phyloP scores from a whole-genome alignment of 2,797 vertebrate species.

The Yasuhikotakia modesta region DNA sequence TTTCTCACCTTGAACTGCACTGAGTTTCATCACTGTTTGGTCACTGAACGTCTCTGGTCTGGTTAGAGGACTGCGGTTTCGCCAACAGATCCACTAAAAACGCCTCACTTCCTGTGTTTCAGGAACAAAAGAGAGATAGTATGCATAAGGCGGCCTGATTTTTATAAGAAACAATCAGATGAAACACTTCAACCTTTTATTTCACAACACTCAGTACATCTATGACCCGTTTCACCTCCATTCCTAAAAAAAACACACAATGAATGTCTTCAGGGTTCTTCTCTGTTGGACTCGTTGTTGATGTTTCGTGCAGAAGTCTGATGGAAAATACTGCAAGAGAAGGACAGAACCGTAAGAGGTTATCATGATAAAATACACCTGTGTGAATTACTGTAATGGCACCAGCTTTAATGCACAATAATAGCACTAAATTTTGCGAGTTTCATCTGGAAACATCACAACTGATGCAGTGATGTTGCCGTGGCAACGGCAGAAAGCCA shows the following conservation, averaged over 20 bases:
- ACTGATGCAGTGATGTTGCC: constrained; percentile 41
- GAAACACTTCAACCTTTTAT: constrained; percentile 8
- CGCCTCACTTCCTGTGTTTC: constrained; percentile 6
- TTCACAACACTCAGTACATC: neutral
- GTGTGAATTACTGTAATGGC: constrained; percentile 38
- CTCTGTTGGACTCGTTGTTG: neutral
- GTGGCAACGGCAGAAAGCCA: constrained; percentile 49
- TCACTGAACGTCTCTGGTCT: neutral
- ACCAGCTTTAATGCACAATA: constrained; percentile 61
- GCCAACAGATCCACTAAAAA: neutral
- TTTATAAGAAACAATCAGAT: constrained; percentile 1
- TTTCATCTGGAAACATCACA: constrained; percentile 59
- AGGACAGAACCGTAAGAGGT: constrained; percentile 31
- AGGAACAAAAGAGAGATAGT: neutral
- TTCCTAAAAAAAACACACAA: neutral
- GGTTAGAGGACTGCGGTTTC: neutral
- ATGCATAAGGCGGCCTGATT: neutral
- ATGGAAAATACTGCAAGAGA: constrained; percentile 20
- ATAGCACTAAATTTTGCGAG: constrained; percentile 54
- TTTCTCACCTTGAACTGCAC: constrained; percentile 16
- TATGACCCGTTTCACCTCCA: neutral
- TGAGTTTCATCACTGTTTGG: neutral
- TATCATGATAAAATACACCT: constrained; percentile 46
- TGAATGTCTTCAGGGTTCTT: neutral
- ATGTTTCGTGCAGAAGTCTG: neutral